Percentiles rank a stretch among this genome's conserved stretches.
Evolutionary conservation across 2,113 vertebrate species (phyloP).

Genomic region (Melierax canorus): DNA sequence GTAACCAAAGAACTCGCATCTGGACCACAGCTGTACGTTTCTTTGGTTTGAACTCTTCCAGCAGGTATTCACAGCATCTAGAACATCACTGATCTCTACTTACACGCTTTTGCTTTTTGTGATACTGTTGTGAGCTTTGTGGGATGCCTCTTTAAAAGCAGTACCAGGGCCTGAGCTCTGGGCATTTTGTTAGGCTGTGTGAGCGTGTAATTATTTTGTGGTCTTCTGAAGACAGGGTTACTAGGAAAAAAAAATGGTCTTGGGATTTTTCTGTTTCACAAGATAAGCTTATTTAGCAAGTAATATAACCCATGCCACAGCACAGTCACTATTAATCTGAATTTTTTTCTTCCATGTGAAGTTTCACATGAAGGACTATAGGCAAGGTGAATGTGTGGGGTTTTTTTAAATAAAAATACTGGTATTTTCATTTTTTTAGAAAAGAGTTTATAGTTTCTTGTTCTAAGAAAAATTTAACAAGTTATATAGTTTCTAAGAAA

Average conservation of each 20-base stretch:
- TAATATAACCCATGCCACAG: rapidly evolving
- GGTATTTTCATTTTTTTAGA: not conserved
- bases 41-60: not conserved
- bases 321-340: rapidly evolving
- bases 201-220: not conserved
- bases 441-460: not conserved
- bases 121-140: not conserved
- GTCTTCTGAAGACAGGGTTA: not conserved
- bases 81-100: not conserved
- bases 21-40: not conserved
- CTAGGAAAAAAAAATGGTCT: not conserved
- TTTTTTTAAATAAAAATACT: not conserved
- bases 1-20: not conserved
- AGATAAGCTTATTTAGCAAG: not conserved
- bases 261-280: not conserved
- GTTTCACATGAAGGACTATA: rapidly evolving
- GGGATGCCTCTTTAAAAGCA: not conserved
- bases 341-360: not conserved
- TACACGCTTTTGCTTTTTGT: rapidly evolving
- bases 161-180: not conserved
- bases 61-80: not conserved
- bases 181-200: not conserved
- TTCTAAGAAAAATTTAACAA: not conserved
- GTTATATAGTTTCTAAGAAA: not conserved
- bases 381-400: not conserved